Conservation (phyloP, 2,113 vertebrate species). For the Eulemur rufifrons region DNA sequence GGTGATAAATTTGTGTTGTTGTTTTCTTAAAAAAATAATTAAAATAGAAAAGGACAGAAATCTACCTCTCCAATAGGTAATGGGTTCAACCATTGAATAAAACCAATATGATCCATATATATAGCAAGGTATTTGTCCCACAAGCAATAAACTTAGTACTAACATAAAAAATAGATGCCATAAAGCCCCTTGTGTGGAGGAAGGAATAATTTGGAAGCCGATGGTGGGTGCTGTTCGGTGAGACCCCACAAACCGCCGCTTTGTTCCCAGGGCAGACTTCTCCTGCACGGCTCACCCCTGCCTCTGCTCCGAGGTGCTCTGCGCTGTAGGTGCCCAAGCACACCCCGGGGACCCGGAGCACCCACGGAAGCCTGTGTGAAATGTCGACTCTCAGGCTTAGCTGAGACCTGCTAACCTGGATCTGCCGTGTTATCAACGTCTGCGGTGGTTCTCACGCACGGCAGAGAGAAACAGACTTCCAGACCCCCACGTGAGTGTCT, state of each 20-base stretch:
- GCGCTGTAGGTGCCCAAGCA: fast-evolving
- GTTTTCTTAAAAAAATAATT: not conserved
- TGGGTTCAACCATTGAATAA: not conserved
- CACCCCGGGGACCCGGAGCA: fast-evolving
- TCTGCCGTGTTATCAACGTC: fast-evolving
- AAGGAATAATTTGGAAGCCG: not conserved
- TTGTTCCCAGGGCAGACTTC: not conserved
- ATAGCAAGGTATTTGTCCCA: not conserved
- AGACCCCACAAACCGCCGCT: too few species aligned
- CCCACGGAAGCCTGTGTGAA: not conserved
- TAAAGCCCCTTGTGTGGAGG: not conserved
- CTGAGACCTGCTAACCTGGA: fast-evolving
- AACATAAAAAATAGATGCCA: too few species aligned
- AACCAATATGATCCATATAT: not conserved
- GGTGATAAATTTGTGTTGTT: not conserved
- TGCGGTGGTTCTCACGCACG: fast-evolving
- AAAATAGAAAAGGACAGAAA: not conserved
- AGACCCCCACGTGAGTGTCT: fast-evolving
- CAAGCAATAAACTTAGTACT: too few species aligned
- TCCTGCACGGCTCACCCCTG: not conserved
- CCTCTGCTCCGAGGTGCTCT: too few species aligned
- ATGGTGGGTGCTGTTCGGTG: not conserved
- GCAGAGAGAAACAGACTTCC: not conserved
- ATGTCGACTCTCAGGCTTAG: not conserved
- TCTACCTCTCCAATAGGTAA: not conserved